A percentile compares a stretch with the other conserved stretches of the same genome.
These are phyloP conservation scores for Crocodylus rhombifer DNA, from an alignment of 2,797 vertebrate species.

Conservation along the genomic window DNA sequence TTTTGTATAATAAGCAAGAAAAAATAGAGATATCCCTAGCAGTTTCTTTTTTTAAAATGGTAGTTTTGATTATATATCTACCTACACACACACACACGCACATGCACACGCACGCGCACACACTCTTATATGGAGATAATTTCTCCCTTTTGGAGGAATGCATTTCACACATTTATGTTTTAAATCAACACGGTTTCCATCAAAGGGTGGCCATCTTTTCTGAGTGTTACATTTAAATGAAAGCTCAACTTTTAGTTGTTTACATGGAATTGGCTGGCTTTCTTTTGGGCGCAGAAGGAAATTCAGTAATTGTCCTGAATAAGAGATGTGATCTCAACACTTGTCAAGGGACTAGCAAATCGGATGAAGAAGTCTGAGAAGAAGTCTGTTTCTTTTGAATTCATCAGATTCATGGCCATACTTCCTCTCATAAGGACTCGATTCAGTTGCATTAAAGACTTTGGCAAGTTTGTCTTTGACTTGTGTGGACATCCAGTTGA, in stretches of 20 bases:
- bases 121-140: background rate
- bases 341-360: background rate
- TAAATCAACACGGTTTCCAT: slow-evolving; percentile 56
- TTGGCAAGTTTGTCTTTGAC: background rate
- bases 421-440: background rate
- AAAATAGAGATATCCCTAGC: slow-evolving; percentile 33
- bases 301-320: background rate
- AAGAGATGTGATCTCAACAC: background rate
- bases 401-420: background rate
- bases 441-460: background rate
- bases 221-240: slow-evolving; percentile 11
- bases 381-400: background rate
- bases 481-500: too few relatives aligned
- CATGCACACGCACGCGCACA: too few relatives aligned
- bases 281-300: background rate
- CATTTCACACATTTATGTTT: slow-evolving; percentile 43
- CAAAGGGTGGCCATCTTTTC: slow-evolving; percentile 31
- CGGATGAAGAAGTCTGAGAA: background rate
- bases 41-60: slow-evolving; percentile 47
- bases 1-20: slow-evolving; percentile 60
- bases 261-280: background rate
- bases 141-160: slow-evolving; percentile 36
- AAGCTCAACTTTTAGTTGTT: background rate
- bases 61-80: slow-evolving; percentile 44
- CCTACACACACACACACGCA: background rate